Evolutionary conservation across 2,888 invertebrate genomes (phyloP).

Genomic region (Orthonychiurus folsomi): DNA sequence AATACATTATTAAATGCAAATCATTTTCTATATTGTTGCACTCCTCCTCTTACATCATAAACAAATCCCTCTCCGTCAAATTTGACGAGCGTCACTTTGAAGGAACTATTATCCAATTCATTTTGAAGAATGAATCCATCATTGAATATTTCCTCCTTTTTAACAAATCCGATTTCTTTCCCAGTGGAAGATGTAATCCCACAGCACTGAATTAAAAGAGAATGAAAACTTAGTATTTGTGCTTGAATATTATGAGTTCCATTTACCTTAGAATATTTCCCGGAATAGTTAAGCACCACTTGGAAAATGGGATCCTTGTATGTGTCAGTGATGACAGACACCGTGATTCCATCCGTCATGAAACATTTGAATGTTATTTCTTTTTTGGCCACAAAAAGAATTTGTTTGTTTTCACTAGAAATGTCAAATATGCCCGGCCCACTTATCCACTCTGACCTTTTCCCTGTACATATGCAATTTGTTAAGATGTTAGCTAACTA

Average conservation of each 20-base stretch:
- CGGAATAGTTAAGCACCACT: background rate
- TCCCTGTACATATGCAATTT: no score
- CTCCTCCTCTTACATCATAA: background rate
- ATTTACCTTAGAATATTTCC: background rate
- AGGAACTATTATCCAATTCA: background rate
- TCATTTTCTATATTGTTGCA: no score
- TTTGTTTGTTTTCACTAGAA: background rate
- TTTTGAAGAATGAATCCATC: background rate
- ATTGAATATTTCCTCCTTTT: background rate
- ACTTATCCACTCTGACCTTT: no score
- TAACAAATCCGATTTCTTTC: background rate
- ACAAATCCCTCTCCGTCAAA: background rate
- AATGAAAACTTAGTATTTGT: background rate
- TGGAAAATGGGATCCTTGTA: constrained; percentile 12
- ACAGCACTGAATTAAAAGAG: background rate
- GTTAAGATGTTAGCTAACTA: no score
- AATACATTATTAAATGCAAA: no score
- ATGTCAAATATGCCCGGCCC: constrained; percentile 3
- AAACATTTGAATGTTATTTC: constrained; percentile 5
- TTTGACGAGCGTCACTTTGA: background rate
- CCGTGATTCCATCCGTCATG: background rate
- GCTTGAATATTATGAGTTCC: no score
- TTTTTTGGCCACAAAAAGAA: background rate
- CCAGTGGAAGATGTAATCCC: background rate
- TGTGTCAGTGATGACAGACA: constrained; percentile 4